Evolutionary conservation across 2,888 invertebrate species (phyloP), one percentile per base, ranked within the genome.

Genomic region (Heliconius hortense): DNA sequence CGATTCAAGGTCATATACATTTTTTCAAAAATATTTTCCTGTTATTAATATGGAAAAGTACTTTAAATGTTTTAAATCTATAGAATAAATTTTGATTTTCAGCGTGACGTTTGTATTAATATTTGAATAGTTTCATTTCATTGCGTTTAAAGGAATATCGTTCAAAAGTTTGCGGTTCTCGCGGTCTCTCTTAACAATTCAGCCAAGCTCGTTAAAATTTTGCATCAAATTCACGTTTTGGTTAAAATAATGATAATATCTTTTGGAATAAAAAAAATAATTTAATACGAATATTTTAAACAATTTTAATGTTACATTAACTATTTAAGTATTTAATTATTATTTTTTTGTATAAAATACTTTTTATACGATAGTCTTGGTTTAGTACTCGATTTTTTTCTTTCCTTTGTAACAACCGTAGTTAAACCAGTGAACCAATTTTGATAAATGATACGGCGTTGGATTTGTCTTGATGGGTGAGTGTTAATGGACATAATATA

Each of bases 121-220:
- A 71, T 43, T 62, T 71, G 28, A 43, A 71, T 62, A 71, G 43
- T 62, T 43, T 62, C 35, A 71, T 71, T 71, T 71, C 71, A 71
- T 71, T 62, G 39, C 71, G 43, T 62, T 71, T 71, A 60, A 71
- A 71, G 60, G 26, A 73, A 67, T 15, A 67, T 68, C 73, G 43
- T 67, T 68, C 60, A 73, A 67, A 66, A 67, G 73, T 73, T 67
- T 48, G 73, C 28, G 73, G 73, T 73, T 68, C 53, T 68, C n/a
- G 73, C 73, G 67, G 73, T 73, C 67, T 26, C 73, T 73, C 67
- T 67, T 21, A 59, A 67, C 67, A 73, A 73, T 60, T 73, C 73
- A 35, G 39, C 59, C 24, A 24, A 73, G 59, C 59, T 67, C 43
- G 67, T 67, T 73, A 73, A 73, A 59, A 73, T 73, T 73, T 63